Conservation (phyloP, 2,113 vertebrate species). For the Girardinichthys multiradiatus region DNA sequence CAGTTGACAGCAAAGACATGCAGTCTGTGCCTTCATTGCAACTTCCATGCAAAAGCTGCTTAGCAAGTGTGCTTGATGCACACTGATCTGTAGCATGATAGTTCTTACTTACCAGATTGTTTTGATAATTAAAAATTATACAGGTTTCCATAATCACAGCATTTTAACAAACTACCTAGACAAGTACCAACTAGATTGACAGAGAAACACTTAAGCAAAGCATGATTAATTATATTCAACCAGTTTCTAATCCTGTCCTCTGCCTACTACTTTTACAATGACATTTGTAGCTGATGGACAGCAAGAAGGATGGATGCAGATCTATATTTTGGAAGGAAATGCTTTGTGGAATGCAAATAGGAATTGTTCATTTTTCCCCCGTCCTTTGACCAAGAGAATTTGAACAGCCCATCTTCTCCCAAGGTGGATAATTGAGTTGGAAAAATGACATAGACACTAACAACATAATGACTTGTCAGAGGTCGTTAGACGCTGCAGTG, state of each 20-base stretch:
- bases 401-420: constrained; percentile 34
- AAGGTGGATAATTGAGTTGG: constrained; percentile 42
- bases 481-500: constrained; percentile 7
- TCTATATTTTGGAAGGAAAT: constrained; percentile 40
- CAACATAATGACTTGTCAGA: constrained; percentile 41
- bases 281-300: constrained; percentile 34
- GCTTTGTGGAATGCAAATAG: constrained; percentile 52
- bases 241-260: not conserved
- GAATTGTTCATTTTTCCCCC: constrained; percentile 11
- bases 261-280: constrained; percentile 10
- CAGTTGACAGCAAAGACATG: constrained; percentile 36
- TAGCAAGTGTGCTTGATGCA: not conserved
- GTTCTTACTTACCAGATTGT: constrained; percentile 9
- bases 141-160: not conserved
- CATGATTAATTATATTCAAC: constrained; percentile 9
- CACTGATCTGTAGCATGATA: constrained; percentile 8
- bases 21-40: not conserved
- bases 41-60: constrained; percentile 12
- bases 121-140: not conserved
- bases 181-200: not conserved
- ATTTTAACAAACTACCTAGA: not conserved
- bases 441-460: constrained; percentile 34
- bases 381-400: constrained; percentile 34
- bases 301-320: constrained; percentile 18
- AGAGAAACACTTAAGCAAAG: not conserved